These are phyloP conservation scores for Cantharis flavilabris DNA, from an alignment of 2,888 invertebrate species.

Conservation along the genomic window DNA sequence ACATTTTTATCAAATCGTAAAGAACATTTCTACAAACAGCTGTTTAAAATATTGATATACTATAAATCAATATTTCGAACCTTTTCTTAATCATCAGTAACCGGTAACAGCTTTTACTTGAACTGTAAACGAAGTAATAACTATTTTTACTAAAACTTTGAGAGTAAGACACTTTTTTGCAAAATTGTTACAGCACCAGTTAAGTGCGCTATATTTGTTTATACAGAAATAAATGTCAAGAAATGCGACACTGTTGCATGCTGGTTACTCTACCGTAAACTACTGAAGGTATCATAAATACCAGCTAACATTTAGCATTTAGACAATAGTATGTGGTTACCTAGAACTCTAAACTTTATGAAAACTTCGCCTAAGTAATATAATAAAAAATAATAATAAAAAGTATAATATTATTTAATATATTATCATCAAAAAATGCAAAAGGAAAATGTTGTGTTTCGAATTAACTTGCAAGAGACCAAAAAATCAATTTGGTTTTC, in stretches of 20 bases:
- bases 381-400: background rate
- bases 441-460: background rate
- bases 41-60: background rate
- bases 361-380: background rate
- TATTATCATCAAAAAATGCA: background rate
- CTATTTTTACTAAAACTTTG: background rate
- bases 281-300: background rate
- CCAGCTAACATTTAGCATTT: too few species aligned
- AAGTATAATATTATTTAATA: too few species aligned
- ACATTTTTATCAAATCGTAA: background rate
- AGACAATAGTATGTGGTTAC: background rate
- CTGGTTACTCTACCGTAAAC: background rate
- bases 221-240: background rate
- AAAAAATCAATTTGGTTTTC: background rate
- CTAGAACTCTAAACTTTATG: background rate
- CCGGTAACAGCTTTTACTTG: too few species aligned
- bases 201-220: background rate
- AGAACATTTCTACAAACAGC: background rate
- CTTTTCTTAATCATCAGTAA: background rate
- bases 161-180: background rate
- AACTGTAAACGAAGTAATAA: too few species aligned
- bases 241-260: background rate
- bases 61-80: background rate
- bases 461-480: background rate
- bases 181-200: background rate